A percentile compares a stretch with the other conserved stretches of the same genome.
Evolutionary conservation across 2,888 invertebrate species (phyloP).

Genomic region (Lepidocyrtinus sp.): DNA sequence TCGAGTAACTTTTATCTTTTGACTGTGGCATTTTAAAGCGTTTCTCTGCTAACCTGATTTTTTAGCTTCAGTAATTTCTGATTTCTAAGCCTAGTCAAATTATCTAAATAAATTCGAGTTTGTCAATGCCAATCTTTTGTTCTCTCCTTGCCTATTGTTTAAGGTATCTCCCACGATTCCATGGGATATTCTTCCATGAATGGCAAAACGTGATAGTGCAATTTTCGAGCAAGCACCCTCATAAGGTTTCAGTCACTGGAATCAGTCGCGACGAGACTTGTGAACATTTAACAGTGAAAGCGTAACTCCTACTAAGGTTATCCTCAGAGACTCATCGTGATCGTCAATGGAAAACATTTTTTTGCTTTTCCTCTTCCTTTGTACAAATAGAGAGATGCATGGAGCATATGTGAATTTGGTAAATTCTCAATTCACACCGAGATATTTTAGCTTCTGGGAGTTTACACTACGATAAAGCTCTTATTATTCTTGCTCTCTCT

Average conservation of each 20-base stretch:
- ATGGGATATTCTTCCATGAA: background rate
- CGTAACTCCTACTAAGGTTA: conserved; percentile 27
- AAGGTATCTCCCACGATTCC: background rate
- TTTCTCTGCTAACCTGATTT: no score
- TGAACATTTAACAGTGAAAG: conserved; percentile 20
- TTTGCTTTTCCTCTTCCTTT: conserved; percentile 6
- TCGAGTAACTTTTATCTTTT: no score
- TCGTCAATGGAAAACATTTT: conserved; percentile 49
- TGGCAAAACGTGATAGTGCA: background rate
- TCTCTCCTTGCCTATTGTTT: background rate
- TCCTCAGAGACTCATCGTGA: conserved; percentile 43
- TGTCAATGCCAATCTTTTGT: background rate
- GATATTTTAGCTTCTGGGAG: conserved; percentile 58
- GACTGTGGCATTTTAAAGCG: no score
- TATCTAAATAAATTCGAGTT: background rate
- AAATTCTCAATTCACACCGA: conserved; percentile 18
- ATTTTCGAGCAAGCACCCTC: background rate
- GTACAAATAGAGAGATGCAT: no score
- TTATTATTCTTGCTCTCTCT: conserved; percentile 28
- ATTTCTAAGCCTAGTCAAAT: background rate
- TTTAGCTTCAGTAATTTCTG: background rate
- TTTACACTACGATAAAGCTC: conserved; percentile 54
- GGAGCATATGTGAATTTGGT: conserved; percentile 37
- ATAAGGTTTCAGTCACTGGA: background rate
- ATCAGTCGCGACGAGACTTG: background rate